Percentiles rank a stretch among this genome's conserved stretches.
phyloP scores from a whole-genome alignment of 2,888 invertebrate genomes.

The Idaea aversata region DNA sequence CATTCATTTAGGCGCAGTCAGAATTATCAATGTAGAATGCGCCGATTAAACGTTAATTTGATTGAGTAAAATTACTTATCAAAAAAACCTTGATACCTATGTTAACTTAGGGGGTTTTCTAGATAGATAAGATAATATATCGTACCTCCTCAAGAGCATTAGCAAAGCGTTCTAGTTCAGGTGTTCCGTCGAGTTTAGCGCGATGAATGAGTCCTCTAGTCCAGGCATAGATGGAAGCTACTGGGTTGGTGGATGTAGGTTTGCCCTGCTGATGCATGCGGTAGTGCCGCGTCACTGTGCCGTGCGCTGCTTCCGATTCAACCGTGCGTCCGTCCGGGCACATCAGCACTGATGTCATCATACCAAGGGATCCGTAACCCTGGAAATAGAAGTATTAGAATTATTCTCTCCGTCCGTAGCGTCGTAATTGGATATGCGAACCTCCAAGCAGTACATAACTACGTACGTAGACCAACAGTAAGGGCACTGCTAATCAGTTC shows the following conservation, averaged over 20 bases:
- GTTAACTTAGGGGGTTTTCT: neutral
- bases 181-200: conserved; percentile 89
- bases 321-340: conserved; percentile 92
- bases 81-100: neutral
- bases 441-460: neutral
- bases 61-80: neutral
- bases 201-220: conserved; percentile 91
- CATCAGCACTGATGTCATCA: conserved; percentile 95
- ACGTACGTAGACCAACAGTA: neutral
- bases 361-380: conserved; percentile 90
- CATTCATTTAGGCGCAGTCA: neutral
- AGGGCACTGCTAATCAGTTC: no score
- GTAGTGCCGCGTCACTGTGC: conserved; percentile 94
- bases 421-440: neutral
- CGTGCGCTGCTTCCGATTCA: conserved; percentile 95
- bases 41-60: neutral
- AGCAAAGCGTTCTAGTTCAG: conserved; percentile 86
- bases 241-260: conserved; percentile 93
- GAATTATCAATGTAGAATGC: neutral
- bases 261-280: conserved; percentile 92
- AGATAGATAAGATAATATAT: neutral
- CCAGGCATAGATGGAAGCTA: conserved; percentile 96
- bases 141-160: conserved; percentile 83
- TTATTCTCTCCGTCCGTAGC: neutral
- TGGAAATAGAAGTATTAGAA: conserved; percentile 31